phyloP scores from a whole-genome alignment of 2,113 vertebrate species.

The Megatriorchis doriae region DNA sequence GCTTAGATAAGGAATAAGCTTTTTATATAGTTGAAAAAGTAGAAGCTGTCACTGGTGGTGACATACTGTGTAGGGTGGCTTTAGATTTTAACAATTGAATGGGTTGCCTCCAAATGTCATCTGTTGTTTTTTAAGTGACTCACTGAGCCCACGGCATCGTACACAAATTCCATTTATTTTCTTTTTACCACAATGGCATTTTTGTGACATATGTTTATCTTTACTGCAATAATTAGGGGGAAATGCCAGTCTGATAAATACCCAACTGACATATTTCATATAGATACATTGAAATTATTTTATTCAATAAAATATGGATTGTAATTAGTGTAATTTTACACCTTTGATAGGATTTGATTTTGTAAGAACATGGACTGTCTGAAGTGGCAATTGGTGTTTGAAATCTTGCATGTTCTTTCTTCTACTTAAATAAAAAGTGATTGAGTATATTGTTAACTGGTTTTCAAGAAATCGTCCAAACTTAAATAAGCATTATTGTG shows the following conservation, averaged over 20 bases:
- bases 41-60: not conserved
- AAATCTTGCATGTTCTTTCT: not conserved
- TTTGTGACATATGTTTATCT: not conserved
- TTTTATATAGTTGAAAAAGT: not conserved
- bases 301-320: not conserved
- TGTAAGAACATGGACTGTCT: not conserved
- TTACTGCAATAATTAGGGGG: not conserved
- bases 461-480: not conserved
- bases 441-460: not conserved
- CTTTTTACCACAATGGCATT: not conserved
- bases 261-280: not conserved
- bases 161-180: not conserved
- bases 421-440: not conserved
- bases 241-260: not conserved
- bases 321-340: not conserved
- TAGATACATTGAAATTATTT: not conserved
- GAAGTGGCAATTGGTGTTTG: not conserved
- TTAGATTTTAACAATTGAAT: not conserved
- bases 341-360: not conserved
- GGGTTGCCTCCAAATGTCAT: not conserved
- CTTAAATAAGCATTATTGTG: not conserved
- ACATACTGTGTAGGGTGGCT: not conserved
- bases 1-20: not conserved
- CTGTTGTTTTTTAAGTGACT: not conserved
- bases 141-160: fast-evolving